Percentiles rank a stretch among this genome's conserved stretches.
Evolutionary conservation across 2,113 vertebrate genomes (phyloP).

Genomic region (Quiscalus mexicanus): DNA sequence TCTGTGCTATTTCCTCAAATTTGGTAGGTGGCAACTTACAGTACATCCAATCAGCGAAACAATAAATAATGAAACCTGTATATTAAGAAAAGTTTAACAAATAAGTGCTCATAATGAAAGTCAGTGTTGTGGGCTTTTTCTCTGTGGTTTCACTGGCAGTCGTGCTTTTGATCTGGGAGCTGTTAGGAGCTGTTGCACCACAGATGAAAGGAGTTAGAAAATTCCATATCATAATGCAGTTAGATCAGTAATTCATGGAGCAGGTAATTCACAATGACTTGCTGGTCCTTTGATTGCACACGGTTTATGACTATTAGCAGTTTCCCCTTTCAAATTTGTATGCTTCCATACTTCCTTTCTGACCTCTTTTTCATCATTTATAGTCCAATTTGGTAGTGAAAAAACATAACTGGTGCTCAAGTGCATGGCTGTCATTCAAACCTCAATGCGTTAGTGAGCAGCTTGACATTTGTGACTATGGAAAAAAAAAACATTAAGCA

Average conservation of each 20-base stretch:
- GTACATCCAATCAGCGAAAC: constrained; percentile 40
- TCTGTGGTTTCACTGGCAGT: constrained; percentile 38
- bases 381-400: constrained; percentile 83
- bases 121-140: constrained; percentile 20
- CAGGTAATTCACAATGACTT: constrained; percentile 82
- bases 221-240: constrained; percentile 80
- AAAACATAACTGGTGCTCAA: constrained; percentile 78
- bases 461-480: constrained; percentile 82
- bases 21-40: constrained; percentile 30
- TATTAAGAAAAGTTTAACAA: constrained; percentile 48
- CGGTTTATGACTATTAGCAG: constrained; percentile 85
- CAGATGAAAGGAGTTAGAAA: constrained; percentile 84
- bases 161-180: constrained; percentile 77
- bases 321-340: constrained; percentile 86
- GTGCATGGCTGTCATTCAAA: constrained; percentile 80
- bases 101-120: constrained; percentile 46
- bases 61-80: constrained; percentile 37
- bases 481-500: constrained; percentile 78
- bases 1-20: constrained; percentile 26
- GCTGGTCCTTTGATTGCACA: constrained; percentile 81
- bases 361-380: constrained; percentile 88
- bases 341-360: constrained; percentile 84
- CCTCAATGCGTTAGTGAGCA: constrained; percentile 73
- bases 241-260: constrained; percentile 80
- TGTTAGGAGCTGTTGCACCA: constrained; percentile 70